These are phyloP conservation scores for Amblyopsis rosae DNA, from an alignment of 2,113 vertebrate genomes.

Conservation along the genomic window DNA sequence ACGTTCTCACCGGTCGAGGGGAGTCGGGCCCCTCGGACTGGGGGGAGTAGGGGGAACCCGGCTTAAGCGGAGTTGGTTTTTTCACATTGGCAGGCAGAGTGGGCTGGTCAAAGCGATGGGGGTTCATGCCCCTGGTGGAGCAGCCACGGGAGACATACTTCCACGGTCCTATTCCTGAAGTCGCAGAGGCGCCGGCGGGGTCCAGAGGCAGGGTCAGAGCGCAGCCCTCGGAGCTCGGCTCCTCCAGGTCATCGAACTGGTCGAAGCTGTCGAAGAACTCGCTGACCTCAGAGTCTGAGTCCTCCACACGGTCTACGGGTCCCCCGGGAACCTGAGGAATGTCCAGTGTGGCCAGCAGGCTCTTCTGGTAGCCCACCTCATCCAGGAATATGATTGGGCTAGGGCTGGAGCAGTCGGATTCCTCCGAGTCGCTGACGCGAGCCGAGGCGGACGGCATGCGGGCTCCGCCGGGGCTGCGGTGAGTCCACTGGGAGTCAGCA, in stretches of 20 bases:
- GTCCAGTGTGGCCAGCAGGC: slow-evolving; percentile 91
- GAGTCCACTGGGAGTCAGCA: slow-evolving; percentile 84
- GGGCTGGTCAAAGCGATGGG: slow-evolving; percentile 88
- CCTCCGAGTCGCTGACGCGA: slow-evolving; percentile 88
- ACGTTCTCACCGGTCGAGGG: slow-evolving; percentile 80
- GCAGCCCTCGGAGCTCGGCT: slow-evolving; percentile 62
- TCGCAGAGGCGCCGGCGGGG: slow-evolving; percentile 49
- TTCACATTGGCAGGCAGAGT: slow-evolving; percentile 89
- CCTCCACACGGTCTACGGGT: slow-evolving; percentile 89
- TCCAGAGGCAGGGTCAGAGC: slow-evolving; percentile 75
- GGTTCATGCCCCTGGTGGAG: slow-evolving; percentile 86
- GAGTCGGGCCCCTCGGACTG: slow-evolving; percentile 84
- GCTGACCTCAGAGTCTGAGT: slow-evolving; percentile 97
- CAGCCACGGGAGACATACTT: slow-evolving; percentile 68
- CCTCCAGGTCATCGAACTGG: slow-evolving; percentile 92
- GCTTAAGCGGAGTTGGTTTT: slow-evolving; percentile 94
- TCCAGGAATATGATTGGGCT: slow-evolving; percentile 98
- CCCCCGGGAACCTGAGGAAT: slow-evolving; percentile 91
- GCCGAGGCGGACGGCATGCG: slow-evolving; percentile 66
- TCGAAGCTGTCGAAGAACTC: slow-evolving; percentile 99
- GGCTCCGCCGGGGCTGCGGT: slow-evolving; percentile 81
- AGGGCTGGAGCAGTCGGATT: slow-evolving; percentile 94
- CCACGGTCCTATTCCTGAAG: slow-evolving; percentile 73
- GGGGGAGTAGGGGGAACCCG: slow-evolving; percentile 82
- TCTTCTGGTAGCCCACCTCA: slow-evolving; percentile 97